phyloP scores from a whole-genome alignment of 2,113 vertebrate genomes.

The Lophura nycthemera region DNA sequence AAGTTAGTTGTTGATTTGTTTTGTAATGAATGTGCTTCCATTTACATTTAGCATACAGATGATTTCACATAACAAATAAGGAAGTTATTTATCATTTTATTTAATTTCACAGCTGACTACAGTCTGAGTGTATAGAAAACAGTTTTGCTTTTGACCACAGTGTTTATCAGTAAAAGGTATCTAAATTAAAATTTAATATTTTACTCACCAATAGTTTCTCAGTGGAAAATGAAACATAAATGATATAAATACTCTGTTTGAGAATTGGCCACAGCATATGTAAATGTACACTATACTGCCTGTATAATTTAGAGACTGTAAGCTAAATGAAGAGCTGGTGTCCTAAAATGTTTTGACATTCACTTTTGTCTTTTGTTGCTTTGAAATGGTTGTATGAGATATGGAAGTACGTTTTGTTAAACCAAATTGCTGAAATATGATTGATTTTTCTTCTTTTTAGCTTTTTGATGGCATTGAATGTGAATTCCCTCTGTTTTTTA shows the following conservation, averaged over 20 bases:
- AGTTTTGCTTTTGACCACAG: conserved; percentile 38
- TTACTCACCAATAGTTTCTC: neutral
- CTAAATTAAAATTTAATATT: conserved; percentile 38
- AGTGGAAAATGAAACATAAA: neutral
- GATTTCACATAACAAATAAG: conserved; percentile 51
- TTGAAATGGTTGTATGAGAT: neutral
- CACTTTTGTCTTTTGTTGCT: neutral
- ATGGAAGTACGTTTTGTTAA: neutral
- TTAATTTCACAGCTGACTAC: conserved; percentile 75
- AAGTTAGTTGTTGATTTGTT: conserved; percentile 10
- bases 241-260: neutral
- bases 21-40: conserved; percentile 49
- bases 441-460: conserved; percentile 78
- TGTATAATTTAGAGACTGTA: neutral
- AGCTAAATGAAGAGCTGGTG: neutral
- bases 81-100: conserved; percentile 66
- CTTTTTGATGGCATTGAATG: conserved; percentile 99
- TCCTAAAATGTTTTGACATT: neutral
- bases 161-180: conserved; percentile 33
- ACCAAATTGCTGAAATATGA: neutral
- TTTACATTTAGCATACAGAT: conserved; percentile 35
- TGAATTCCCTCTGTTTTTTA: conserved; percentile 98
- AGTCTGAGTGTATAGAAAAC: conserved; percentile 34
- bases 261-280: neutral
- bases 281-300: neutral